Evolutionary conservation across 2,113 vertebrate species (phyloP), one percentile per base, ranked within the genome.

Genomic region (Eulemur macaco): DNA sequence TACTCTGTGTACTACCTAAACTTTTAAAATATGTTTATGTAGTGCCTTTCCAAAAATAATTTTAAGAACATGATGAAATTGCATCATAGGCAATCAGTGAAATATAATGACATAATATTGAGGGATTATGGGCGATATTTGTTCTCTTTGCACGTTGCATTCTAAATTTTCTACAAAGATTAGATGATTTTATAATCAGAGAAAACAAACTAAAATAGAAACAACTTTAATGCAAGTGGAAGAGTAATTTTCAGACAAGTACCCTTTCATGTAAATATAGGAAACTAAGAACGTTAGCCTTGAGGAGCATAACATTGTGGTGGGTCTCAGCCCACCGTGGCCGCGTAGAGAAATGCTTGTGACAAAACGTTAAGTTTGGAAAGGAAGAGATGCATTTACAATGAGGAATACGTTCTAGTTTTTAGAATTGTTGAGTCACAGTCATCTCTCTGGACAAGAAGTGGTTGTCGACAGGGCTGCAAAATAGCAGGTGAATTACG

Each of bases 161-260:
- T 91, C 52, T 66, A 39, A 54, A 86, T 96, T 85, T 77, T 73
- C 82, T 95, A 78, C 77, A 31, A 76, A 95, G 86, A 91, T 76
- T 77, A 81, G 82, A 91, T 71, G 50, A 85, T 77, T 80, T 76
- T 69, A 88, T 91, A 93, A 96, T 78, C 71, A 96, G 34, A 77
- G 58, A 60, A 88, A 96, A 93, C 60, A 94, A 96, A 91, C 82
- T 66, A 45, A 96, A 91, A 95, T 73, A 89, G 93, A 81, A 96
- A 60, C 83, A 68, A 82, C 20, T 64, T 31, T 66, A 31, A 74
- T 88, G 68, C 31, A 42, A 82, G 76, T 64, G 69, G 58, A 84
- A 89, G 86, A 18, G 21, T 68, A 82, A 86, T 95, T 77, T 93
- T 77, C 86, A 76, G 78, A 31, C 84, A 91, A 96, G 45, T 42